Conservation (phyloP, 2,113 vertebrate species). For the Aegithalos caudatus region DNA sequence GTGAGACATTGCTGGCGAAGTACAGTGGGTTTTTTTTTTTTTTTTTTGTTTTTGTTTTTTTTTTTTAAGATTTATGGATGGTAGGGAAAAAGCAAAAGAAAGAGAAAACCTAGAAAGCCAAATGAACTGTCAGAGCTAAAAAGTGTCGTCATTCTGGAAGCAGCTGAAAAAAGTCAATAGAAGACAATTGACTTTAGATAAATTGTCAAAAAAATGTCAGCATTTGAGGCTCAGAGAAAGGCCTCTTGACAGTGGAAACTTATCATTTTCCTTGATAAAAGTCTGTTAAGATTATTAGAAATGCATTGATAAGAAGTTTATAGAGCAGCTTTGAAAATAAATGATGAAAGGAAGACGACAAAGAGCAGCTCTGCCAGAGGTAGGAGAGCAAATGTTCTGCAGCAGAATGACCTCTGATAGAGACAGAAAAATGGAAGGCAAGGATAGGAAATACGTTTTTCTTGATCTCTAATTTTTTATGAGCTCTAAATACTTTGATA, state of each 20-base stretch:
- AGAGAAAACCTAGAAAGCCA: background rate
- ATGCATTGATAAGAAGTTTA: conserved; percentile 44
- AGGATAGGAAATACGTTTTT: background rate
- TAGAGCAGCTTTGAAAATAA: conserved; percentile 52
- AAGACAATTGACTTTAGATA: conserved; percentile 61
- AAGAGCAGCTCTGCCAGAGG: background rate
- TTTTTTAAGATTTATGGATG: conserved; percentile 22
- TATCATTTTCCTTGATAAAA: conserved; percentile 11
- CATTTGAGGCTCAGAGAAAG: conserved; percentile 5
- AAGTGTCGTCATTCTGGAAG: conserved; percentile 36
- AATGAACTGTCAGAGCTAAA: conserved; percentile 47
- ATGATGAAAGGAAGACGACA: conserved; percentile 6
- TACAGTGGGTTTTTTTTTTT: background rate
- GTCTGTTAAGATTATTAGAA: conserved; percentile 38
- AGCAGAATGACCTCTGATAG: background rate
- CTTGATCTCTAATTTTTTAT: background rate
- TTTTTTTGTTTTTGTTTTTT: no score
- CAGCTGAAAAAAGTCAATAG: conserved; percentile 53
- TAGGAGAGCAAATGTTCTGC: background rate
- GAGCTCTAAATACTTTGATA: background rate
- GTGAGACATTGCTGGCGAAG: background rate
- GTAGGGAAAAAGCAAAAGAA: background rate
- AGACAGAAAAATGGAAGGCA: background rate
- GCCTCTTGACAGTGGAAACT: background rate
- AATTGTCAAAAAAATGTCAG: conserved; percentile 45